Evolutionary conservation across 2,888 invertebrate genomes (phyloP).

Genomic region (Oconnorella tubifera): DNA sequence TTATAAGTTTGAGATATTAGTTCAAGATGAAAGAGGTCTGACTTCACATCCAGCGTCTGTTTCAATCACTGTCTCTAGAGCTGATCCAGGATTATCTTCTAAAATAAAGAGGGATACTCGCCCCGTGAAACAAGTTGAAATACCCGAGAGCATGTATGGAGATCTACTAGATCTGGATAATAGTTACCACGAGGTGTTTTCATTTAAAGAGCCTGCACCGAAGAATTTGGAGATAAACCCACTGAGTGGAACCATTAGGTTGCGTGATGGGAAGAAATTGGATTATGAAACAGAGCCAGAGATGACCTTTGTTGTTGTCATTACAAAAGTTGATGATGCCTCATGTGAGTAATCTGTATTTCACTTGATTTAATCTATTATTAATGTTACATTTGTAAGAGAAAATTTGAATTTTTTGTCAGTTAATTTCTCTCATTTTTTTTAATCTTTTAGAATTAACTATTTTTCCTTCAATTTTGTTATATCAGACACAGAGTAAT

Average conservation of each 20-base stretch:
- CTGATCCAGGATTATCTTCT: no score
- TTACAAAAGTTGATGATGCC: constrained; percentile 31
- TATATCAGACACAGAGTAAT: no score
- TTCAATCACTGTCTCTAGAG: no score
- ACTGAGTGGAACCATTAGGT: constrained; percentile 28
- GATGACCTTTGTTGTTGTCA: constrained; percentile 39
- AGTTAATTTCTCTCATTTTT: constrained; percentile 2
- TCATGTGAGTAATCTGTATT: constrained; percentile 32
- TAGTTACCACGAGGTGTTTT: constrained; percentile 19
- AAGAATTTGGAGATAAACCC: constrained; percentile 27
- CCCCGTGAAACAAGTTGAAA: constrained; percentile 17
- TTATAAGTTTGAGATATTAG: no score
- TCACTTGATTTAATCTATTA: no score
- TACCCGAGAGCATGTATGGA: constrained; percentile 24
- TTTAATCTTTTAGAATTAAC: background rate
- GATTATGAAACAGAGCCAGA: constrained; percentile 71
- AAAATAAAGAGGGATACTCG: constrained; percentile 9
- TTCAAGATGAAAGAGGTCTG: no score
- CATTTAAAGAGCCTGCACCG: constrained; percentile 29
- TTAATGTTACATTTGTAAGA: no score
- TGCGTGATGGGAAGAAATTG: constrained; percentile 29
- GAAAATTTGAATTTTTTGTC: no score
- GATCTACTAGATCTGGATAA: constrained; percentile 19
- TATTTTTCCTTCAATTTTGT: no score
- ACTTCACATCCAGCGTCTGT: no score